Conservation (phyloP, 1,140 invertebrate species). For the Drosophila yakuba region DNA sequence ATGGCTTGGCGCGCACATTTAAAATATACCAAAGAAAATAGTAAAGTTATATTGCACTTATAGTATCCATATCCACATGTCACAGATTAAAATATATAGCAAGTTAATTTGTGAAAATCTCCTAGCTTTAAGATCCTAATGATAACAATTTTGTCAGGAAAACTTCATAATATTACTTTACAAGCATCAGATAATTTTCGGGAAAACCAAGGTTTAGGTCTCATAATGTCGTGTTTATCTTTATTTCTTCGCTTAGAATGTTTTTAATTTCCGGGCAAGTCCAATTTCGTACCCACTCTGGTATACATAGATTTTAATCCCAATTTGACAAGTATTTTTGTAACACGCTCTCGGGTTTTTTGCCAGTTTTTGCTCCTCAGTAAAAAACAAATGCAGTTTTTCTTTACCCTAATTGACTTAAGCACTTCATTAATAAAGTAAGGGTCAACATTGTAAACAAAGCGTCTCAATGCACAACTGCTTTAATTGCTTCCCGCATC, state of each 20-base stretch:
- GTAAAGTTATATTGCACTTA: too few relatives aligned
- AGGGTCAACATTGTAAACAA: slow-evolving; percentile 46
- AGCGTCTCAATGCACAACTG: slow-evolving; percentile 64
- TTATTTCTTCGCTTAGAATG: too few relatives aligned
- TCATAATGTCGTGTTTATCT: too few relatives aligned
- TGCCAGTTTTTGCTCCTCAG: neutral
- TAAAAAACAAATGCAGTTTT: slow-evolving; percentile 11
- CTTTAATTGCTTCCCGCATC: slow-evolving; percentile 77
- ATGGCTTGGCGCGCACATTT: neutral
- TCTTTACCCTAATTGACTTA: slow-evolving; percentile 47
- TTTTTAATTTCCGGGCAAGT: neutral
- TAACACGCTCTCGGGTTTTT: neutral
- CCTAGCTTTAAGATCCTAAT: too few relatives aligned
- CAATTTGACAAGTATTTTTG: neutral
- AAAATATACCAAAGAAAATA: neutral
- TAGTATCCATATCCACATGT: too few relatives aligned
- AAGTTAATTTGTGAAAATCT: too few relatives aligned
- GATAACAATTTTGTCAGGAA: too few relatives aligned
- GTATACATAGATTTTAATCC: neutral
- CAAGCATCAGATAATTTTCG: neutral
- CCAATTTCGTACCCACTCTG: neutral
- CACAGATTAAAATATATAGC: too few relatives aligned
- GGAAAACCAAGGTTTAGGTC: too few relatives aligned
- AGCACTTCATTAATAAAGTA: slow-evolving; percentile 59
- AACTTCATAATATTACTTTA: neutral